A percentile compares a stretch with the other conserved stretches of the same genome.
phyloP scores from a whole-genome alignment of 2,888 invertebrate genomes.

The Gortyna flavago region DNA sequence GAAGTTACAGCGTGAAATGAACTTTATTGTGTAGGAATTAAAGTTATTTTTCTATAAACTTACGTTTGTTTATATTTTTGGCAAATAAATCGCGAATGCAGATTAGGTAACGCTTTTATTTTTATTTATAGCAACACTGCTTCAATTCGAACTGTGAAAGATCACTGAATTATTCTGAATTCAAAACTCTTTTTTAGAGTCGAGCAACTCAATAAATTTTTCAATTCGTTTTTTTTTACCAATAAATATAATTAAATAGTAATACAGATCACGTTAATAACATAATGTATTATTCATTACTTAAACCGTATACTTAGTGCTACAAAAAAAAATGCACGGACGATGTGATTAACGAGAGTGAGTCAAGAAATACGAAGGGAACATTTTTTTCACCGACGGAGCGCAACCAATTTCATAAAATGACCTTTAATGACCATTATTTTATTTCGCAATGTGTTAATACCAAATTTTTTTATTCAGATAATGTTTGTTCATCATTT shows the following conservation, averaged over 20 bases:
- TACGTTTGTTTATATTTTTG: too few species aligned
- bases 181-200: not conserved
- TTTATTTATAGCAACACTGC: not conserved
- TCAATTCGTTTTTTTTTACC: not conserved
- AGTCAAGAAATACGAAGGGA: conserved; percentile 46
- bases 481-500: conserved; percentile 1
- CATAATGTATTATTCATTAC: conserved; percentile 26
- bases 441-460: conserved; percentile 11
- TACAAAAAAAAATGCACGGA: conserved; percentile 16
- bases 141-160: conserved; percentile 3
- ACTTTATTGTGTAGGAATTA: too few species aligned
- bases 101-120: not conserved
- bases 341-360: conserved; percentile 34
- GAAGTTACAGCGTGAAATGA: too few species aligned
- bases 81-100: too few species aligned
- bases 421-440: conserved; percentile 40
- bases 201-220: not conserved
- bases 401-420: conserved; percentile 43
- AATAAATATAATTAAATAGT: conserved; percentile 7
- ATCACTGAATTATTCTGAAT: not conserved
- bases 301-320: conserved; percentile 10
- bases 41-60: too few species aligned
- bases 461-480: conserved; percentile 11
- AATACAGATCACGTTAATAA: conserved; percentile 10
- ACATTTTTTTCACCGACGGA: conserved; percentile 30